Conservation (phyloP, 2,797 vertebrate species). For the Lates japonicus region DNA sequence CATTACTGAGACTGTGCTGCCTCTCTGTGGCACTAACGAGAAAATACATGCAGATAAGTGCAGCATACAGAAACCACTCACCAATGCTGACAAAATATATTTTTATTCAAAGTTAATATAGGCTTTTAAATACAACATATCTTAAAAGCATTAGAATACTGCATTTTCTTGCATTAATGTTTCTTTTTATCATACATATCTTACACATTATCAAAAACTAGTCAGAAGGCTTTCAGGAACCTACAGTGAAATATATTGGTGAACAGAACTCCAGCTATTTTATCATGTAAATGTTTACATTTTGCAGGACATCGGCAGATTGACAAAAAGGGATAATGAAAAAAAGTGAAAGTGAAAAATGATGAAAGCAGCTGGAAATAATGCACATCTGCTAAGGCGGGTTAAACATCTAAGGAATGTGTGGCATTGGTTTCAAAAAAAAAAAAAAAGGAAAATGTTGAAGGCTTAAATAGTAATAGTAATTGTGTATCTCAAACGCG, state of each 20-base stretch:
- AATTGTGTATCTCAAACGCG: not conserved
- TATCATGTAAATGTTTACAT: conserved; percentile 9
- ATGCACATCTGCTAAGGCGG: conserved; percentile 20
- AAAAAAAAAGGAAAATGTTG: conserved; percentile 10
- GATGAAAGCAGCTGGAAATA: conserved; percentile 9
- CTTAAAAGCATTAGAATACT: conserved; percentile 75
- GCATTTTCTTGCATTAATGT: conserved; percentile 54
- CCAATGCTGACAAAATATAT: conserved; percentile 73
- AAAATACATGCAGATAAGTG: conserved; percentile 45
- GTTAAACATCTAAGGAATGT: conserved; percentile 33
- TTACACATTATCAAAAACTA: conserved; percentile 68
- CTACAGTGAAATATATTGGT: conserved; percentile 43
- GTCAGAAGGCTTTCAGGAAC: conserved; percentile 45
- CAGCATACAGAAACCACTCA: conserved; percentile 15
- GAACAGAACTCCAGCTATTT: conserved; percentile 22
- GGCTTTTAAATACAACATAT: conserved; percentile 78
- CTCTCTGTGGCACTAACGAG: conserved; percentile 74
- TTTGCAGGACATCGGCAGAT: conserved; percentile 22
- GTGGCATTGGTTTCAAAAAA: not conserved
- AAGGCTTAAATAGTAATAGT: conserved; percentile 20
- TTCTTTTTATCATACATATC: conserved; percentile 53
- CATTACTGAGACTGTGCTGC: conserved; percentile 75
- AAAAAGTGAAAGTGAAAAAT: no score
- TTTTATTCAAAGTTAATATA: conserved; percentile 81
- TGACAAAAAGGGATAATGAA: not conserved